Conservation (phyloP, 2,113 vertebrate species). For the Scophthalmus maximus region DNA sequence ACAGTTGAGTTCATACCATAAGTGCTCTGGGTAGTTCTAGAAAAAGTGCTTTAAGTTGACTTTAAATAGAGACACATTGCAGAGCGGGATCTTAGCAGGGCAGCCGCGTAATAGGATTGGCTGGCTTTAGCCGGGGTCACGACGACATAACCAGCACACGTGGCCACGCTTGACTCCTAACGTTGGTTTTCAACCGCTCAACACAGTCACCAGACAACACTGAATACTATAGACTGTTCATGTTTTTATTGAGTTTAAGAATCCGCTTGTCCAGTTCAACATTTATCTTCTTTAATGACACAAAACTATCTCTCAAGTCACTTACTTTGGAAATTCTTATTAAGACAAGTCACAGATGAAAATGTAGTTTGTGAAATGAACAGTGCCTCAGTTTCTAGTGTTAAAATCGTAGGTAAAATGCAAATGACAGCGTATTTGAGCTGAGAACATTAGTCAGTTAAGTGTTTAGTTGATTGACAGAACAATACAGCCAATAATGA, state of each 20-base stretch:
- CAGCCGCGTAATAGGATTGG: conserved; percentile 71
- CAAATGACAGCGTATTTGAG: background rate
- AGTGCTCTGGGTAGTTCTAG: conserved; percentile 18
- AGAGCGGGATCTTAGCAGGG: conserved; percentile 35
- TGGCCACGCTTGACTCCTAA: conserved; percentile 41
- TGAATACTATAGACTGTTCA: background rate
- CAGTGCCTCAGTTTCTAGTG: background rate
- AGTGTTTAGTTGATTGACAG: background rate
- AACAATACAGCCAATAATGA: background rate
- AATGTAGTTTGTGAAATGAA: too few relatives aligned
- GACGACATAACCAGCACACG: conserved; percentile 54
- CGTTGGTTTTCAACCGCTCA: conserved; percentile 12
- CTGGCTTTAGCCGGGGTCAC: conserved; percentile 63
- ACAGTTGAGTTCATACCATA: conserved; percentile 17
- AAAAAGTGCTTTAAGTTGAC: conserved; percentile 63
- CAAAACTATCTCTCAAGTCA: too few relatives aligned
- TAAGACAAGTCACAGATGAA: too few relatives aligned
- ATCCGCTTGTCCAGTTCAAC: background rate
- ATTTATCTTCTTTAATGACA: background rate
- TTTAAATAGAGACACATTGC: conserved; percentile 69
- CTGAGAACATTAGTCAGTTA: background rate
- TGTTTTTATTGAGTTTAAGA: background rate
- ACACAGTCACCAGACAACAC: background rate
- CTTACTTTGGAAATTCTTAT: too few relatives aligned
- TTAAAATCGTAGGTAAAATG: background rate